These are phyloP conservation scores for Noturus placidus DNA, from an alignment of 2,113 vertebrate species.

Conservation along the genomic window DNA sequence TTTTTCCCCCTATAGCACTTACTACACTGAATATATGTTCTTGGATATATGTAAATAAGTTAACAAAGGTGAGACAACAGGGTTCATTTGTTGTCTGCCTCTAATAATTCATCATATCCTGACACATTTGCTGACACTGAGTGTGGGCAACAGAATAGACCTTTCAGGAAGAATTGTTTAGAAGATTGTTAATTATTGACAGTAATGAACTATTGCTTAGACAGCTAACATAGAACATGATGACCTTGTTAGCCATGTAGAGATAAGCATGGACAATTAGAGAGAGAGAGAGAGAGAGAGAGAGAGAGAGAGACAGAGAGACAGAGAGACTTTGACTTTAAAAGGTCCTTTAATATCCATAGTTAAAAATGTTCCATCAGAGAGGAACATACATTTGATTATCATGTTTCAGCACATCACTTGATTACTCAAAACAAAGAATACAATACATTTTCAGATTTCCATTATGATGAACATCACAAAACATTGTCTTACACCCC, in stretches of 20 bases:
- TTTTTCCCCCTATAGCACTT: neutral
- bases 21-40: neutral
- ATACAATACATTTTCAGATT: no score
- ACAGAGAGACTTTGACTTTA: no score
- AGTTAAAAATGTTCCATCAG: no score
- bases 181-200: conserved; percentile 39
- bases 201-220: conserved; percentile 52
- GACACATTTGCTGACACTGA: conserved; percentile 28
- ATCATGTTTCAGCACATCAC: no score
- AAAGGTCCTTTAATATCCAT: no score
- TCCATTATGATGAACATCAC: no score
- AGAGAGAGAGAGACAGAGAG: neutral
- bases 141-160: neutral
- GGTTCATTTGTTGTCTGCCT: conserved; percentile 21
- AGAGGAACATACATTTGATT: no score
- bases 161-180: conserved; percentile 2
- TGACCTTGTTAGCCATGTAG: conserved; percentile 53
- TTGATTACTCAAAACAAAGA: no score
- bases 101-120: conserved; percentile 1
- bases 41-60: conserved; percentile 18
- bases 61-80: conserved; percentile 11
- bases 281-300: conserved; percentile 9
- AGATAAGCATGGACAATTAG: conserved; percentile 36
- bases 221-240: conserved; percentile 56
- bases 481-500: no score